These are phyloP conservation scores for Eupristina koningsbergeri DNA, from an alignment of 1,140 invertebrate species.

Conservation along the genomic window DNA sequence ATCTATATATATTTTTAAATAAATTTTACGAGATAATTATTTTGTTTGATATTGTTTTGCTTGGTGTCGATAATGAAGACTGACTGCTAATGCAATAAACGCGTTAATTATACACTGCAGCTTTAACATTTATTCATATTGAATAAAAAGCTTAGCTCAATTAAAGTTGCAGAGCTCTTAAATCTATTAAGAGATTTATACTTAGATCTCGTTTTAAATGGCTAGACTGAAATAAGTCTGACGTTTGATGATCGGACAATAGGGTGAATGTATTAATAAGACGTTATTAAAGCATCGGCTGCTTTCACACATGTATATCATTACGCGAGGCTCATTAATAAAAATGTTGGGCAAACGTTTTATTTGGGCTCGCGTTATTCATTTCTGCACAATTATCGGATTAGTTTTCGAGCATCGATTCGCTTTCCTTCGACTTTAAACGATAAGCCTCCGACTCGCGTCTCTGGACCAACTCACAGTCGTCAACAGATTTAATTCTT, in stretches of 20 bases:
- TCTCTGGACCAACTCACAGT: background rate
- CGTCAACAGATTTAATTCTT: slow-evolving; percentile 57
- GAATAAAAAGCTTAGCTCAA: no score
- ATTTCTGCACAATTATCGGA: background rate
- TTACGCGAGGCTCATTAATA: background rate
- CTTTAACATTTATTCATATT: no score
- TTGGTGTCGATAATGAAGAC: no score
- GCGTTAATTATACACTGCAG: no score
- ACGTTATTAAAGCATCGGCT: no score
- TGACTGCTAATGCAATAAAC: no score
- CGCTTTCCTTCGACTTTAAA: background rate
- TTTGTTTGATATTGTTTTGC: no score
- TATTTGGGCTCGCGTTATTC: background rate
- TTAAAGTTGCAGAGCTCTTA: background rate
- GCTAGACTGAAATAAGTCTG: background rate
- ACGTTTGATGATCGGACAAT: background rate
- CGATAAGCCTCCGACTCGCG: background rate
- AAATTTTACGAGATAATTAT: no score
- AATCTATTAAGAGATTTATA: no score
- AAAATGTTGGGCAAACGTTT: background rate
- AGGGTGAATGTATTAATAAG: background rate
- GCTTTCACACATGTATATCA: no score
- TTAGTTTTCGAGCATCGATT: slow-evolving; percentile 15
- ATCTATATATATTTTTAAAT: no score
- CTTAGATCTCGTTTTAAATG: background rate